phyloP scores from a whole-genome alignment of 2,888 invertebrate genomes.

The Steinernema carpocapsae region DNA sequence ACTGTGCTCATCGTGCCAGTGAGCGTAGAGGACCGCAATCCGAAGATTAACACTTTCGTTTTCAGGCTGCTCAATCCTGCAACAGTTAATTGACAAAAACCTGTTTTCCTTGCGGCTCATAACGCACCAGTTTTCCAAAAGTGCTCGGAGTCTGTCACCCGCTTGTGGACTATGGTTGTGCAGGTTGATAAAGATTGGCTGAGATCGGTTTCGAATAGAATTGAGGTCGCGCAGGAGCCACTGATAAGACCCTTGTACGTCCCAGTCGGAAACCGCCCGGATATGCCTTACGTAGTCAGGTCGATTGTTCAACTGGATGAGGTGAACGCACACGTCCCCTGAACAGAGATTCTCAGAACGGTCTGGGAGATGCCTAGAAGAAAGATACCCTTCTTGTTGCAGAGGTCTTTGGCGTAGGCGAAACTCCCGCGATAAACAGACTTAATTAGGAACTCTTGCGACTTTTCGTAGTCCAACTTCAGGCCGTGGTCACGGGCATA shows the following conservation, averaged over 20 bases:
- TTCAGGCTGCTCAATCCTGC: conserved; percentile 38
- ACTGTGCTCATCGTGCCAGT: conserved; percentile 59
- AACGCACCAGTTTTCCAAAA: conserved; percentile 42
- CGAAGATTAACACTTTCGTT: conserved; percentile 43
- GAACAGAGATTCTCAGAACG: conserved; percentile 13
- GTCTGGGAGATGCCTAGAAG: background rate
- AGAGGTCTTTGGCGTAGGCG: conserved; percentile 59
- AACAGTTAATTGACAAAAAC: background rate
- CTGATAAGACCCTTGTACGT: conserved; percentile 47
- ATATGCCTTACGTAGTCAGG: conserved; percentile 57
- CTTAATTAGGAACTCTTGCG: conserved; percentile 46
- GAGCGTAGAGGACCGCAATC: conserved; percentile 60
- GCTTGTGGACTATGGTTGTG: conserved; percentile 47
- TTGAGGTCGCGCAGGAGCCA: conserved; percentile 48
- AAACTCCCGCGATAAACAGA: conserved; percentile 57
- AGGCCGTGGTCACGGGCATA: conserved; percentile 55
- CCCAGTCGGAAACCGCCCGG: conserved; percentile 42
- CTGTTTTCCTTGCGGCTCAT: background rate
- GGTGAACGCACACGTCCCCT: conserved; percentile 60
- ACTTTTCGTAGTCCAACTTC: conserved; percentile 49
- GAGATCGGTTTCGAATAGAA: conserved; percentile 38
- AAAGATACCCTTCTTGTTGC: conserved; percentile 51
- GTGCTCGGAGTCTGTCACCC: conserved; percentile 39
- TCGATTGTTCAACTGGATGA: conserved; percentile 67
- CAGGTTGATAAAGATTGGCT: conserved; percentile 52